Evolutionary conservation across 2,888 invertebrate species (phyloP), one percentile per base, ranked within the genome.

Genomic region (Luperina nickerlii): DNA sequence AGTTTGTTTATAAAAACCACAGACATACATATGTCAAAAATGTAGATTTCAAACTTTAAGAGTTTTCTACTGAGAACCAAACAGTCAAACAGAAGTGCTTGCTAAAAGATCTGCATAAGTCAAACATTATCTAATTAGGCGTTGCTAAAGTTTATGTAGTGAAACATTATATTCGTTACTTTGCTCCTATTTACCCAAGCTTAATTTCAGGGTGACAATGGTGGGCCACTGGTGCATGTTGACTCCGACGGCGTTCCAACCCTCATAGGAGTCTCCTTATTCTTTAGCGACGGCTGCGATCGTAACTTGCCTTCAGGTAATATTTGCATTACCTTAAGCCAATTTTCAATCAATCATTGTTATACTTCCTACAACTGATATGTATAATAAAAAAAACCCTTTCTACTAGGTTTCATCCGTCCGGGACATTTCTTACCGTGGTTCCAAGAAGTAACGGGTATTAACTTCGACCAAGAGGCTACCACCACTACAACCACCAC

Each of bases 341-440:
- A 20, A 6, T 20, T 38, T 5, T 38, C 6, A 38, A 24, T 20
- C 2, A 38, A 66, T 13, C 20, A 66, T 24, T 20, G 13, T 24
- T 38, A 11, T 32, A 20, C 20, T 65, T 32, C 20, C 20, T 32
- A 32, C 20, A 66, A 24, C 20, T 6, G 32, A 65, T 65, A 38
- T 38, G 4, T 27, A 27, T 60, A 8, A 3, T 63, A 4, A 24
- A 24, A 65, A 65, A 13, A 32, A 0, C 11, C 20, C 24, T 57
- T 66, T 15, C 7, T 66, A 24, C 42, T 87, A 96, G 97, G 95
- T 84, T 96, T 96, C 87, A 91, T 92, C 27, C 94, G 96, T 2
- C 91, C 96, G 0, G 96, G 95, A 38, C 95, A 95, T 0, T 97
- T 95, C 94, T 93, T 92, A 11, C 54, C 87, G 15, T 97, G 96